A percentile compares a stretch with the other conserved stretches of the same genome.
These are phyloP conservation scores for Sylvia atricapilla DNA, from an alignment of 2,113 vertebrate species.

Conservation along the genomic window DNA sequence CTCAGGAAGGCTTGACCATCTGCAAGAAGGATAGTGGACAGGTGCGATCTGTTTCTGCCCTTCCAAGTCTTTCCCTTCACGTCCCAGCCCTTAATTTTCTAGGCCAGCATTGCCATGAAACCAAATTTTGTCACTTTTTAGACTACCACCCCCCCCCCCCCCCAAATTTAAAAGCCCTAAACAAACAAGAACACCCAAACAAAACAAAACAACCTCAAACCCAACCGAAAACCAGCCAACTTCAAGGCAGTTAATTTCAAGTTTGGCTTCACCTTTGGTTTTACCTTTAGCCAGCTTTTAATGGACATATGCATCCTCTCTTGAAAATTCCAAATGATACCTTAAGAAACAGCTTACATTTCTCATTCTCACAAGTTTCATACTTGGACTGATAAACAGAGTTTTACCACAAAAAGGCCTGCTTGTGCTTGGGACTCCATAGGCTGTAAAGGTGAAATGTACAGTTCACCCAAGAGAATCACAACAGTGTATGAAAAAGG, in stretches of 20 bases:
- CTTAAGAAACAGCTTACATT: background rate
- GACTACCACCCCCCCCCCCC: rapidly evolving
- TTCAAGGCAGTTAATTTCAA: background rate
- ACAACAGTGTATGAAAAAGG: background rate
- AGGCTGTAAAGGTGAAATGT: background rate
- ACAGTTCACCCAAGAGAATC: background rate
- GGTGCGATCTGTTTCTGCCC: background rate
- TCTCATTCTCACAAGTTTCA: background rate
- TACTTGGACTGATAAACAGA: background rate
- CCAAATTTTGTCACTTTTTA: background rate
- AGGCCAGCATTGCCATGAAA: background rate
- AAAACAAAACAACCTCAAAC: background rate
- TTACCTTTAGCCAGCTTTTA: background rate
- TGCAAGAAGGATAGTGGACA: background rate
- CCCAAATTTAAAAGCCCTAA: rapidly evolving
- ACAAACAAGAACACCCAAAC: background rate
- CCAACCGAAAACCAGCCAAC: background rate
- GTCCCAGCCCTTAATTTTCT: background rate
- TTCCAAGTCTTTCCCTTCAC: background rate
- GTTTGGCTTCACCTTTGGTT: background rate
- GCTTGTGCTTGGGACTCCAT: background rate
- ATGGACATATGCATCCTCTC: background rate
- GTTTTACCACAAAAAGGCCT: background rate
- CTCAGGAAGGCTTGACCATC: background rate
- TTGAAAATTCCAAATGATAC: background rate